Base-by-base conservation (phyloP, 2,113 vertebrate genomes). In the Menidia beryllina region DNA sequence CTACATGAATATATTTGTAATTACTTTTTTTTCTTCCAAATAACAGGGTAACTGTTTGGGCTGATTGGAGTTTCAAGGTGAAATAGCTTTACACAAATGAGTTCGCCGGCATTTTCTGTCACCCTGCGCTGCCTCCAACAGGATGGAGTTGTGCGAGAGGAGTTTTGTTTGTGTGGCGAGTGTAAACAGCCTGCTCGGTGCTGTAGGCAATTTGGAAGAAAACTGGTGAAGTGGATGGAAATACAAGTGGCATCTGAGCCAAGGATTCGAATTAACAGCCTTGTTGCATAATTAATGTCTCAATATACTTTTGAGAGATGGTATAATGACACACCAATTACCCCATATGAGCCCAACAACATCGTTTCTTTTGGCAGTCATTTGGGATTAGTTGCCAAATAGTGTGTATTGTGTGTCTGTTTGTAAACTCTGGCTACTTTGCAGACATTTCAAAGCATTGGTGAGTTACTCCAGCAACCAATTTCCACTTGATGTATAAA, bases 1-100 rank as follows among this genome's bases (percentile, higher is more conserved):
- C 60, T 67, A 58, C 79, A 61, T 77, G 48, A 71, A 73, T 73
- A 75, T 79, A 79, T 86, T 76, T 84, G 75, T 85, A 88, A 84
- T 84, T 82, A 83, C 51, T 21, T 72, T 66, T 9, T n/a, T 49
- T 58, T 45, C 38, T 34, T 20, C 41, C 1, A 23, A 71, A 74
- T 50, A 79, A 57, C 57, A 72, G 52, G 47, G 59, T 58, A 70
- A 73, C 65, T 78, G 72, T 84, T 87, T 76, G 68, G 79, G 66
- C 84, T 82, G 82, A 84, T 71, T 86, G 75, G 54, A 82, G 79
- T 77, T 58, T 54, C 39, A 45, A 79, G 60, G 75, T 79, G 81
- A 82, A 88, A 81, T 78, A 79, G 69, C 73, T 41, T 74, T 52
- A 72, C 71, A 66, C 68, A 79, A 72, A 82, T 74, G 66, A 77